A percentile compares a stretch with the other conserved stretches of the same genome.
phyloP scores from a whole-genome alignment of 2,797 vertebrate species.

The Chloroceryle amazona region DNA sequence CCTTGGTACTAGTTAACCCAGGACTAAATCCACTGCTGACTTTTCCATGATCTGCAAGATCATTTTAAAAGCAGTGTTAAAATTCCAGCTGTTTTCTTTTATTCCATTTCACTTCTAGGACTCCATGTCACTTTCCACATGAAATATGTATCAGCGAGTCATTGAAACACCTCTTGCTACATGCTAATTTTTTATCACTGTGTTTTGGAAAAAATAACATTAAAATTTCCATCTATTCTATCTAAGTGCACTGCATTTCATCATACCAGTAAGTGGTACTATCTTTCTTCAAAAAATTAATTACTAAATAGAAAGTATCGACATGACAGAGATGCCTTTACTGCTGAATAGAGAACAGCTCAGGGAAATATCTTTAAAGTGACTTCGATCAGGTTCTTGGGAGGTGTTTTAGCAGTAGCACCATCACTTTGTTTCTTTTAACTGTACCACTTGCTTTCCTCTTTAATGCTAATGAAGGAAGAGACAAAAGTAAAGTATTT shows the following conservation, averaged over 20 bases:
- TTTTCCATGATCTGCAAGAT: background rate
- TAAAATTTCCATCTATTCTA: background rate
- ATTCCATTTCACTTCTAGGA: background rate
- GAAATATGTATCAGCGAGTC: background rate
- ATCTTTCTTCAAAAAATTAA: background rate
- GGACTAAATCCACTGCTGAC: background rate
- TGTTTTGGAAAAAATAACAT: background rate
- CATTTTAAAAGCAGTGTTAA: background rate
- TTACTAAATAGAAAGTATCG: background rate
- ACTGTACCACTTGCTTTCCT: accelerated
- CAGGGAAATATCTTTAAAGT: background rate
- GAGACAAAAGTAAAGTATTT: background rate
- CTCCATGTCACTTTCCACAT: background rate
- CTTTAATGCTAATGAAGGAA: background rate
- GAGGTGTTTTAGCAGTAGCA: background rate
- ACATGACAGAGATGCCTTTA: background rate
- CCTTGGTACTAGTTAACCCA: background rate
- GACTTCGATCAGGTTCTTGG: background rate
- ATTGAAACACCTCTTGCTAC: background rate
- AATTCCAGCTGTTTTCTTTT: background rate
- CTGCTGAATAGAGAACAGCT: background rate
- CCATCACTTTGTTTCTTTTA: background rate
- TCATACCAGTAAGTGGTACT: background rate
- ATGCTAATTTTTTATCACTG: background rate
- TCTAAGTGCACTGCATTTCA: background rate